Conservation (phyloP, 23 tunicate species). For the Botrylloides violaceus region DNA sequence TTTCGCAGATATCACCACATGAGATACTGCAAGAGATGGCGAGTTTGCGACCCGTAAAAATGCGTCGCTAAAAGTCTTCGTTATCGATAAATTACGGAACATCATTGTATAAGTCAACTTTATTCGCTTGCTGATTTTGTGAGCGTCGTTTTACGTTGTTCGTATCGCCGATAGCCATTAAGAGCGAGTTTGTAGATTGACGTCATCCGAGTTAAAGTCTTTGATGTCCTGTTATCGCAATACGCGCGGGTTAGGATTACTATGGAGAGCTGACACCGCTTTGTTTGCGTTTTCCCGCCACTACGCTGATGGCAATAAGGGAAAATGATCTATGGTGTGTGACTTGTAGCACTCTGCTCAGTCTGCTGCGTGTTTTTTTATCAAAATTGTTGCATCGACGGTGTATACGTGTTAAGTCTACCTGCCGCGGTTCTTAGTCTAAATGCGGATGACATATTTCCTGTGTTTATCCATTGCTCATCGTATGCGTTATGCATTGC, state of each 20-base stretch:
- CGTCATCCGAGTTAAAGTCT: neutral
- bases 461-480: constrained; percentile 3
- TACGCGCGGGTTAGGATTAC: neutral
- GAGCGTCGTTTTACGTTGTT: neutral
- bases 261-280: neutral
- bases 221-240: neutral
- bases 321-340: too few species aligned
- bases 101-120: too few species aligned
- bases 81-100: neutral
- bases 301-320: too few species aligned
- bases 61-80: neutral
- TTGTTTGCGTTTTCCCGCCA: neutral
- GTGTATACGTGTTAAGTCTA: neutral
- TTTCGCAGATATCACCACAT: too few species aligned
- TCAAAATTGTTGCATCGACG: neutral
- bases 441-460: neutral
- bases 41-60: too few species aligned
- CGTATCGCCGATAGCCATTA: neutral
- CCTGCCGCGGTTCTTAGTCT: neutral
- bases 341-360: neutral
- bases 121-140: neutral
- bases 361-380: neutral
- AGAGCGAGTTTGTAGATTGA: neutral
- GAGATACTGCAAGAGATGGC: too few species aligned
- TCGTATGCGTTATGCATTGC: neutral